phyloP scores from a whole-genome alignment of 1,140 invertebrate genomes.

The Musca domestica region DNA sequence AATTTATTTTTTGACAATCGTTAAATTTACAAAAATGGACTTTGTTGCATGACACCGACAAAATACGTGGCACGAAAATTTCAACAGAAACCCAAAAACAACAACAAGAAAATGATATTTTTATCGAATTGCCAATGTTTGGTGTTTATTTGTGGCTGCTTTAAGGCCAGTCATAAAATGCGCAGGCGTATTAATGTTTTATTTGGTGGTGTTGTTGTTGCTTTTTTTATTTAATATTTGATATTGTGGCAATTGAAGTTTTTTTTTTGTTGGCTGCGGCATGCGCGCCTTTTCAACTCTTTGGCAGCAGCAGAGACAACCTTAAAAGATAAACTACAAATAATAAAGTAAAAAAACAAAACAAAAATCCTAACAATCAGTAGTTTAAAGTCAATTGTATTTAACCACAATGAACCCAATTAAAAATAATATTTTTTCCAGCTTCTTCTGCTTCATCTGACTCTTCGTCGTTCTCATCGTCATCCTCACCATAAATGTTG shows the following conservation, averaged over 20 bases:
- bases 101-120: neutral
- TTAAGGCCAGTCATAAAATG: constrained; percentile 14
- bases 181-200: constrained; percentile 13
- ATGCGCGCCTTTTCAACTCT: too few species aligned
- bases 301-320: constrained; percentile 1
- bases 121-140: constrained; percentile 8
- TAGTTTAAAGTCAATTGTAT: constrained; percentile 22
- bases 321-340: constrained; percentile 17
- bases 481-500: too few species aligned
- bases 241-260: neutral
- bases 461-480: too few species aligned
- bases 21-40: constrained; percentile 19
- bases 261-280: neutral
- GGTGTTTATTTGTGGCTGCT: neutral
- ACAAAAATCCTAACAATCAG: constrained; percentile 14
- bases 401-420: constrained; percentile 22
- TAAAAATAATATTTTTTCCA: constrained; percentile 20
- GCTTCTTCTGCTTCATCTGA: too few species aligned
- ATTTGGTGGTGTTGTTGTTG: constrained; percentile 8
- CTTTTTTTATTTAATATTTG: neutral
- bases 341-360: constrained; percentile 7
- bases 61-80: neutral
- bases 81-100: neutral
- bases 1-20: neutral
- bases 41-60: constrained; percentile 16